Evolutionary conservation across 2,797 vertebrate genomes (phyloP).

Genomic region (Poeciliopsis paucimaculata): DNA sequence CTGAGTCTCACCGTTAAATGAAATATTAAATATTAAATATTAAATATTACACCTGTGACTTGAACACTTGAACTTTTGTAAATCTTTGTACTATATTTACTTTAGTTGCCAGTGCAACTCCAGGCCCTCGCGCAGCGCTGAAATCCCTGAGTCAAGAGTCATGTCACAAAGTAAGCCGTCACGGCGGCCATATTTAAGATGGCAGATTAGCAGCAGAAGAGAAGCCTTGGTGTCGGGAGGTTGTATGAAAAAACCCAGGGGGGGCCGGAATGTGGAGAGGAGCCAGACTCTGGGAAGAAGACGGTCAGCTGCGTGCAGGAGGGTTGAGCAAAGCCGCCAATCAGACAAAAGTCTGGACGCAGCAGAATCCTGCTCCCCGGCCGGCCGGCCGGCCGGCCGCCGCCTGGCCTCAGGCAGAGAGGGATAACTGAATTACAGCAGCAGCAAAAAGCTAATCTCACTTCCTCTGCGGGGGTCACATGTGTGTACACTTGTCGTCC

Average conservation of each 20-base stretch:
- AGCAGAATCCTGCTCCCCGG: conserved; percentile 66
- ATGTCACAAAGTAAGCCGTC: conserved; percentile 34
- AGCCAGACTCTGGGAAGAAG: conserved; percentile 31
- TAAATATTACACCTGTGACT: not conserved
- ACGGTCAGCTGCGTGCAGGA: conserved; percentile 51
- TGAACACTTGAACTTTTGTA: not conserved
- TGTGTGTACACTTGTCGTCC: conserved; percentile 37
- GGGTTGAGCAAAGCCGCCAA: conserved; percentile 44
- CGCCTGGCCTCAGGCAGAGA: conserved; percentile 58
- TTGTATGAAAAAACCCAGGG: conserved; percentile 21
- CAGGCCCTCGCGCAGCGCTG: not conserved
- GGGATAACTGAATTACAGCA: conserved; percentile 68
- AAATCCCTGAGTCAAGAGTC: conserved; percentile 21
- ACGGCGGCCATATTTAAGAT: conserved; percentile 38
- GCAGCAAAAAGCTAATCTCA: conserved; percentile 72
- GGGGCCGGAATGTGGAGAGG: not conserved
- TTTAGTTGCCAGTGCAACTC: not conserved
- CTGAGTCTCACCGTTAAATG: no score
- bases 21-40: not conserved
- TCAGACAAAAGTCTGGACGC: conserved; percentile 58
- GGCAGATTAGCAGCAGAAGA: conserved; percentile 51
- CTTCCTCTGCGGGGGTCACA: conserved; percentile 53
- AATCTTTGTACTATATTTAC: not conserved
- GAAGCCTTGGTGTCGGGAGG: conserved; percentile 30
- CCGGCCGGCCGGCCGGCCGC: conserved; percentile 2